Percentiles rank a stretch among this genome's conserved stretches.
phyloP scores from a whole-genome alignment of 53 echinoderm and acorn worm genomes.

The Hippasteria phrygiana region DNA sequence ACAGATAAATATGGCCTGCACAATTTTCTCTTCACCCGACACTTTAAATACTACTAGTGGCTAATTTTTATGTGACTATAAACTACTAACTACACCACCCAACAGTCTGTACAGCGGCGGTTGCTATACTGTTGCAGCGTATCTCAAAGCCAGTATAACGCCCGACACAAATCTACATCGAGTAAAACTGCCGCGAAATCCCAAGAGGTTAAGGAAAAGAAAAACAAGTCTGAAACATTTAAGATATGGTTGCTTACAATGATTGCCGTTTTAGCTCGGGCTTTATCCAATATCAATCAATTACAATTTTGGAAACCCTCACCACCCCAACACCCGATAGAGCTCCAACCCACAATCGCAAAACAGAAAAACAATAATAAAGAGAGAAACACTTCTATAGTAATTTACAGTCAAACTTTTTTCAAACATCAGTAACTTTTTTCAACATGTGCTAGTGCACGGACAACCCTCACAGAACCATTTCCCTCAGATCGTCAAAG shows the following conservation, averaged over 20 bases:
- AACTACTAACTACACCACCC: not conserved
- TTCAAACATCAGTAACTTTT: not conserved
- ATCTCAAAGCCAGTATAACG: not conserved
- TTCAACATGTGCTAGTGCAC: not conserved
- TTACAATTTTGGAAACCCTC: too few species aligned
- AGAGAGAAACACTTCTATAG: not conserved
- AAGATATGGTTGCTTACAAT: not conserved
- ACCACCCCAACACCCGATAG: too few species aligned
- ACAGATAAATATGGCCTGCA: not conserved
- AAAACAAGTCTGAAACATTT: not conserved
- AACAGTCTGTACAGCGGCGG: not conserved
- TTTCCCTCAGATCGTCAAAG: not conserved
- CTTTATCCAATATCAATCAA: too few species aligned
- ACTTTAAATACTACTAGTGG: too few species aligned
- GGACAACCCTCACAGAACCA: too few species aligned
- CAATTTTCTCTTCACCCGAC: not conserved
- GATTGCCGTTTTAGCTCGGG: too few species aligned
- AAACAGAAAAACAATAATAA: not conserved
- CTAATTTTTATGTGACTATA: not conserved
- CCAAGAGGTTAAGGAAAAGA: slow-evolving; percentile 15
- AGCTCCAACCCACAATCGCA: not conserved
- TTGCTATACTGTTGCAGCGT: not conserved
- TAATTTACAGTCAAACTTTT: not conserved
- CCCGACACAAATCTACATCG: slow-evolving; percentile 17
- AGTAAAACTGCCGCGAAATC: slow-evolving; percentile 60